Evolutionary conservation across 2,888 invertebrate species (phyloP).

Genomic region (Rotaria sp.): DNA sequence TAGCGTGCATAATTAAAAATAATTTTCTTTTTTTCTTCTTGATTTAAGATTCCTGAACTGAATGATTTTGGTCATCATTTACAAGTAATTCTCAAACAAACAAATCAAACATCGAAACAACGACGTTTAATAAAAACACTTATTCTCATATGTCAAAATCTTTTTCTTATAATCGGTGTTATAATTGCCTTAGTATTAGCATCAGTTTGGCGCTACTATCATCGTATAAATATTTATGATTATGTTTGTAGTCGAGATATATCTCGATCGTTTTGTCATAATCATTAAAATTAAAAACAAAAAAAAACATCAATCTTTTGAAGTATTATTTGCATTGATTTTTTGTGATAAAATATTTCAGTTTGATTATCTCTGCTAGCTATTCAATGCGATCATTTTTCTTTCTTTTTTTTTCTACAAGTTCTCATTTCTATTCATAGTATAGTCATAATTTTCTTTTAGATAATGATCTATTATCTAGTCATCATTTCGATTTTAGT

Average conservation of each 20-base stretch:
- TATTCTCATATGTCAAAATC: slow-evolving; percentile 23
- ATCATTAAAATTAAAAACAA: background rate
- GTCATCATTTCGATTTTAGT: background rate
- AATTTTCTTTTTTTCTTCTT: background rate
- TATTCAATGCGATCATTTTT: background rate
- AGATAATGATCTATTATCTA: background rate
- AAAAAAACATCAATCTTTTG: background rate
- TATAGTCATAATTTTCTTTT: background rate
- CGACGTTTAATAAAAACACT: background rate
- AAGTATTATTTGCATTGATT: background rate
- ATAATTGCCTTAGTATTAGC: background rate
- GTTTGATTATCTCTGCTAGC: background rate
- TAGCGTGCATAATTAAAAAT: background rate
- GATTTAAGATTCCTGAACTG: background rate
- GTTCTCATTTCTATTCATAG: background rate
- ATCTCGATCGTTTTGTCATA: background rate
- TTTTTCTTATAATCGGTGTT: slow-evolving; percentile 8
- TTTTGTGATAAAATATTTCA: background rate
- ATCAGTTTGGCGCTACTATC: background rate
- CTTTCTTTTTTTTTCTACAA: background rate
- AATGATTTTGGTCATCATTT: slow-evolving; percentile 17
- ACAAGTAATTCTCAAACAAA: background rate
- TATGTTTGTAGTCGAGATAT: background rate
- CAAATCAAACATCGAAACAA: background rate
- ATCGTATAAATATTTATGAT: background rate